Conservation (phyloP, 2,113 vertebrate genomes). For the Oryctolagus cuniculus region mOryCun1.1 NC_091451.1:28483001-28483500, state of each 20-base stretch:
- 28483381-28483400: not conserved
- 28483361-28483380: too few relatives aligned
- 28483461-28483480: not conserved
- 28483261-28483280: not conserved
- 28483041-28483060: too few relatives aligned
- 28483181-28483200: not conserved
- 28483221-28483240: not conserved
- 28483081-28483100: not conserved
- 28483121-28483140: not conserved
- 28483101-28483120: not conserved
- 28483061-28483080: not conserved
- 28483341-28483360: not conserved
- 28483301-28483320: not conserved
- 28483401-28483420: accelerated
- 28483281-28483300: not conserved
- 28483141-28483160: not conserved
- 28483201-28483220: too few relatives aligned
- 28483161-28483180: not conserved
- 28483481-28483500: not conserved
- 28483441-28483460: not conserved
- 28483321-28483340: not conserved
- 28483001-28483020: not conserved
- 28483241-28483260: not conserved
- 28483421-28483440: accelerated
- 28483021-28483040: not conserved